Evolutionary conservation across 2,888 invertebrate genomes (phyloP).

Genomic region (Drosophila sordidapex): DNA sequence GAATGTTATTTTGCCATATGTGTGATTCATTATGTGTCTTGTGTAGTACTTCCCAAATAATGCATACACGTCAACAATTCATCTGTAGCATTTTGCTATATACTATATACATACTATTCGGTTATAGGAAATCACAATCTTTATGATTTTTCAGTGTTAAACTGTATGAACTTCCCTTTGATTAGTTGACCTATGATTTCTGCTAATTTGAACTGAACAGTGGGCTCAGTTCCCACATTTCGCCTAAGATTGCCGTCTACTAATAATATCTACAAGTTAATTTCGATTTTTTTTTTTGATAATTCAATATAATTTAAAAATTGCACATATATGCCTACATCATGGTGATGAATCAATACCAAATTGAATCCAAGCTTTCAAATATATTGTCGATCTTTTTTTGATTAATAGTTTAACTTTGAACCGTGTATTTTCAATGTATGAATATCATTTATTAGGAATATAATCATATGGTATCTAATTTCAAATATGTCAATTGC

Average conservation of each 20-base stretch:
- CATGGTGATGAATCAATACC: not conserved
- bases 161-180: not conserved
- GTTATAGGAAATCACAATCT: not conserved
- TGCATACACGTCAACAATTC: conserved; percentile 2
- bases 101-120: not conserved
- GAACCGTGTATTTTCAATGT: no score
- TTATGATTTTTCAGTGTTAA: not conserved
- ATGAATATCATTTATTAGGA: not conserved
- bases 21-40: conserved; percentile 20
- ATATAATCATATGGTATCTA: no score
- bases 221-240: not conserved
- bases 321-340: not conserved
- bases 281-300: not conserved
- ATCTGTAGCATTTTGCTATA: not conserved
- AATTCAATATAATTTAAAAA: not conserved
- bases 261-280: not conserved
- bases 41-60: conserved; percentile 11
- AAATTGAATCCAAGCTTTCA: not conserved
- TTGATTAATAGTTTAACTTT: not conserved
- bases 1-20: conserved; percentile 10
- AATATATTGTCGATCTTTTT: not conserved
- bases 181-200: not conserved
- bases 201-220: not conserved
- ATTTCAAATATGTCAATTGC: not conserved
- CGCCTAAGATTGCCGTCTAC: not conserved